phyloP scores from a whole-genome alignment of 2,888 invertebrate genomes.

The Mimumesa dahlbomi region DNA sequence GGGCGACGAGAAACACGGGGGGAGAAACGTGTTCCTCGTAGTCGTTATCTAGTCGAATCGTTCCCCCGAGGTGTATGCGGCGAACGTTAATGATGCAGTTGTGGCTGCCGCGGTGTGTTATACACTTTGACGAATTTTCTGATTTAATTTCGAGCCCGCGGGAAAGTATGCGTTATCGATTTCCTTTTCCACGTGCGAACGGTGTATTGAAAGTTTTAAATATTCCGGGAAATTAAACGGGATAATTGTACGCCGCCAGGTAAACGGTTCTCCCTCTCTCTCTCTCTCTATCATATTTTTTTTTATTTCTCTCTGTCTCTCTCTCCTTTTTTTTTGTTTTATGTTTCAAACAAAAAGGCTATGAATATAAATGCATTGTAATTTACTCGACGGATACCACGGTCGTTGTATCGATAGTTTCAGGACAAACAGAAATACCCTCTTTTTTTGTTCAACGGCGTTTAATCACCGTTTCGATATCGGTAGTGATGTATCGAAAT shows the following conservation, averaged over 20 bases:
- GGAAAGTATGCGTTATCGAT: background rate
- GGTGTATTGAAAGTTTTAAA: background rate
- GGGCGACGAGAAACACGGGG: background rate
- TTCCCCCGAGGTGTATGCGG: conserved; percentile 4
- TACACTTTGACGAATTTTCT: background rate
- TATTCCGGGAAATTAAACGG: background rate
- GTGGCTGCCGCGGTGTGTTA: background rate
- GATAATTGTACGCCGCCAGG: too few relatives aligned
- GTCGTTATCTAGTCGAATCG: conserved; percentile 12
- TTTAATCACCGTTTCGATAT: too few relatives aligned
- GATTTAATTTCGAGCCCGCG: background rate
- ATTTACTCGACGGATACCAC: too few relatives aligned
- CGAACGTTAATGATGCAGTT: conserved; percentile 13
- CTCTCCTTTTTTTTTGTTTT: too few relatives aligned
- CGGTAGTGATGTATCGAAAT: conserved; percentile 39
- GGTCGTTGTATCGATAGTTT: background rate
- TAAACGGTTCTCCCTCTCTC: too few relatives aligned
- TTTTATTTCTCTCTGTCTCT: too few relatives aligned
- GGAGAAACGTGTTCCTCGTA: conserved; percentile 4
- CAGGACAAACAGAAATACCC: background rate
- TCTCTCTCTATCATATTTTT: too few relatives aligned
- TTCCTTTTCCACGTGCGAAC: background rate
- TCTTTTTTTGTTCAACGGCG: conserved; percentile 1
- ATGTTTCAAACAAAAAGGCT: too few relatives aligned
- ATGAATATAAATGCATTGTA: too few relatives aligned